These are phyloP conservation scores for Caenorhabditis doughertyi DNA, from an alignment of 2,888 invertebrate genomes.

Conservation along the genomic window DNA sequence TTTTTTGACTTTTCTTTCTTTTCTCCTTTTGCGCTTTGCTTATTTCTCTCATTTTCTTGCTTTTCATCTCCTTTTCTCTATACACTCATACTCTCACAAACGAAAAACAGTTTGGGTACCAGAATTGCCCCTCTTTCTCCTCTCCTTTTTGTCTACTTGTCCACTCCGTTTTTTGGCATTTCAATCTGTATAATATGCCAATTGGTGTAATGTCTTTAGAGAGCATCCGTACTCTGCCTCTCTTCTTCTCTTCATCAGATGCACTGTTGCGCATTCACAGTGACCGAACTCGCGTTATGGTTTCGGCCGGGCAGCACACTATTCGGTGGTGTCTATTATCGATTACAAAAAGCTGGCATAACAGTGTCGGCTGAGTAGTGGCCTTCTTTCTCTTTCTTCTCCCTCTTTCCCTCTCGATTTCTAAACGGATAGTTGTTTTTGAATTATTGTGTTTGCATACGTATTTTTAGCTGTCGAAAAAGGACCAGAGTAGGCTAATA, in stretches of 20 bases:
- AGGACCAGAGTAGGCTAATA: too few relatives aligned
- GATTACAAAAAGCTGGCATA: slow-evolving; percentile 2
- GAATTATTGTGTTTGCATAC: background rate
- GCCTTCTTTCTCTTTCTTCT: background rate
- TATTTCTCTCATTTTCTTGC: background rate
- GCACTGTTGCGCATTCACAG: background rate
- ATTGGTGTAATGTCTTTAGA: too few relatives aligned
- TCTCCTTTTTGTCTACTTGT: background rate
- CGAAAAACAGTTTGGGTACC: too few relatives aligned
- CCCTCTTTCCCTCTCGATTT: background rate
- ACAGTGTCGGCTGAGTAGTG: background rate
- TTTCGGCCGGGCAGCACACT: background rate
- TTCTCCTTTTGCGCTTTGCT: too few relatives aligned
- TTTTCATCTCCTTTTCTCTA: too few relatives aligned
- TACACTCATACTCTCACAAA: too few relatives aligned
- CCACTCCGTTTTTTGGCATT: background rate
- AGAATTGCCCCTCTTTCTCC: background rate
- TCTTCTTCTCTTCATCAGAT: too few relatives aligned
- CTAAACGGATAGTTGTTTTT: background rate
- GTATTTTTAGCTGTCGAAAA: background rate
- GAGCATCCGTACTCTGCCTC: too few relatives aligned
- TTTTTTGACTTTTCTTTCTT: too few relatives aligned
- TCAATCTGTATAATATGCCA: too few relatives aligned
- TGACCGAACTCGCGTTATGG: background rate
- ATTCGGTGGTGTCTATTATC: background rate